Base-by-base conservation (phyloP, 35 echinoderm and acorn worm genomes). In the Diadema setosum region DNA sequence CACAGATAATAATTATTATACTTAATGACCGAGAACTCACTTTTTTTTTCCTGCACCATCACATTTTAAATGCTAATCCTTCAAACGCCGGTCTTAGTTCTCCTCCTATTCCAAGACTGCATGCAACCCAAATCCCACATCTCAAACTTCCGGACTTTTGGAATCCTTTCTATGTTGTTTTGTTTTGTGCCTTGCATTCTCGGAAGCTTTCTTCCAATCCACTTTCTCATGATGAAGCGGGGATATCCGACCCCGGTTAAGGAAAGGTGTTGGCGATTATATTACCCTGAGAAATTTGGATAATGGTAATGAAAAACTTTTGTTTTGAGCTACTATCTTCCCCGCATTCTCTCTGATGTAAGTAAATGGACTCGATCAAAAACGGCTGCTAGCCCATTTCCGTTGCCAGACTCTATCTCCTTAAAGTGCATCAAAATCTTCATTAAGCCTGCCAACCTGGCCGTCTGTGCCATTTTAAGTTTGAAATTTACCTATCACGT, bases 401-500 rank as follows among this genome's bases (percentile, higher is more conserved):
- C 73, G 18, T 41, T 33, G 63, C n/a, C 37, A 15, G 27, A 67
- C 37, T 29, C 63, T 78, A 34, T 20, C 12, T 9, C 73, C 37
- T 35, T 41, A 78, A 78, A 78, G 73, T 78, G 73, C 73, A 78
- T n/a, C 26, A 78, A 21, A 39, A 39, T 78, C 73, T 78, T 78
- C 73, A 78, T 78, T 78, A 78, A 78, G 73, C 44, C 33, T 25
- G 40, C 40, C 73, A 78, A 7, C 73, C 40, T 41, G 73, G 73
- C 40, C 73, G 73, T 41, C 36, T 43, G 73, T 33, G 73, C 40
- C 73, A 78, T 42, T 78, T 78, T 44, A 78, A 78, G 27, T 78
- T 78, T 78, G 37, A 78, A 78, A 78, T 78, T 44, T 78, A 78
- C 73, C 73, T 78, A 78, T 78, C 73, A 78, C 73, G 40, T 78